Percentiles rank a stretch among this genome's conserved stretches.
phyloP scores from a whole-genome alignment of 2,113 vertebrate species.

The Lagenorhynchus albirostris region DNA sequence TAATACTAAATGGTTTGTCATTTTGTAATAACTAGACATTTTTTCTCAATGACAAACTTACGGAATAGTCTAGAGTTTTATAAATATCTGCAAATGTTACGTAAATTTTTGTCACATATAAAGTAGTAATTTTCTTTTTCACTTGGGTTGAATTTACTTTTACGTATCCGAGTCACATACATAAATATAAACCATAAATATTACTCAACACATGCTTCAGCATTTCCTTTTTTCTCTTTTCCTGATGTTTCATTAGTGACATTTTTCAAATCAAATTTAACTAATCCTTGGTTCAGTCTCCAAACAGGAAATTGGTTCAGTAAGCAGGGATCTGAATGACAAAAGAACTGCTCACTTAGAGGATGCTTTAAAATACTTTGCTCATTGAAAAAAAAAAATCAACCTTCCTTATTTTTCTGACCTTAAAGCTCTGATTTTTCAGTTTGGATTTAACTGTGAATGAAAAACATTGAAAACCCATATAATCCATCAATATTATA shows the following conservation, averaged over 20 bases:
- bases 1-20: constrained; percentile 47
- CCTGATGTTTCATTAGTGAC: constrained; percentile 81
- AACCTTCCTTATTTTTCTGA: constrained; percentile 77
- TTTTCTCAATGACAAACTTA: constrained; percentile 22
- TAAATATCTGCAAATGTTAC: constrained; percentile 62
- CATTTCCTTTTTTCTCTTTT: constrained; percentile 73
- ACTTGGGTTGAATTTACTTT: constrained; percentile 65
- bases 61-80: constrained; percentile 27
- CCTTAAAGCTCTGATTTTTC: constrained; percentile 80
- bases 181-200: constrained; percentile 57
- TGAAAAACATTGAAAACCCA: constrained; percentile 77
- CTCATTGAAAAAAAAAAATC: constrained; percentile 78
- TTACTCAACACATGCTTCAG: constrained; percentile 67
- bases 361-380: constrained; percentile 78
- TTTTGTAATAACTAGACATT: constrained; percentile 58
- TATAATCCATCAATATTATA: constrained; percentile 81
- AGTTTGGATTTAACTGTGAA: constrained; percentile 81
- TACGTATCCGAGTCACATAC: constrained; percentile 54
- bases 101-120: constrained; percentile 67
- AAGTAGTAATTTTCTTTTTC: constrained; percentile 65
- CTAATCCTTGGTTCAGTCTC: constrained; percentile 81
- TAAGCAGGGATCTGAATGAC: constrained; percentile 79
- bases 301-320: constrained; percentile 81
- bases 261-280: constrained; percentile 84
- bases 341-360: constrained; percentile 84